Percentiles rank a stretch among this genome's conserved stretches.
These are phyloP conservation scores for Poecile montanus DNA, from an alignment of 2,797 vertebrate genomes.

Conservation along the genomic window DNA sequence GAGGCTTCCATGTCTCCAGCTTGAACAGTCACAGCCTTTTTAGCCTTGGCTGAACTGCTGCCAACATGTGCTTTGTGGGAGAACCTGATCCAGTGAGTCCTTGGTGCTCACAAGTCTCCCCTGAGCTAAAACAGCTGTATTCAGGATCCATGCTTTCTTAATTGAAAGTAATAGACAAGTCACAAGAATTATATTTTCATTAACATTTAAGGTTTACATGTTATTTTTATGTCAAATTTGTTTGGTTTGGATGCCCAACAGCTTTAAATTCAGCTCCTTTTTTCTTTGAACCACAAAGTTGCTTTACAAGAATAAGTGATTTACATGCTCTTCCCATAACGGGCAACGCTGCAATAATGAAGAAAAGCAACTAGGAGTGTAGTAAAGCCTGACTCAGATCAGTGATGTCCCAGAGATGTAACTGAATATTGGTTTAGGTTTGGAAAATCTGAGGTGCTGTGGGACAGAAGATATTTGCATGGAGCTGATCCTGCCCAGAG, in stretches of 20 bases:
- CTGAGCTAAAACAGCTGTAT: neutral
- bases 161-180: neutral
- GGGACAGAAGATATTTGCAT: neutral
- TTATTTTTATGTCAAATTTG: neutral
- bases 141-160: neutral
- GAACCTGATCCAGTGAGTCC: neutral
- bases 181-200: neutral
- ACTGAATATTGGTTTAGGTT: neutral
- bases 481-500: neutral
- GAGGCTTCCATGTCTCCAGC: neutral
- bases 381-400: neutral
- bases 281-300: neutral
- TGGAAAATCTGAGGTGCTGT: neutral
- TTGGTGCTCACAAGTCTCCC: neutral
- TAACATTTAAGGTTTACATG: neutral
- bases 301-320: neutral
- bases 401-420: neutral
- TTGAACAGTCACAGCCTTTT: neutral
- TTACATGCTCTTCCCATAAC: neutral
- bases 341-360: neutral
- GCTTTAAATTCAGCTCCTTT: neutral
- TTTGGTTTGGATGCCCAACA: neutral
- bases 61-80: rapidly evolving
- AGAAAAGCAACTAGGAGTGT: neutral
- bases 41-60: neutral